Evolutionary conservation across 2,888 invertebrate species (phyloP), one percentile per base, ranked within the genome.

Genomic region (Cephus pulcher): DNA sequence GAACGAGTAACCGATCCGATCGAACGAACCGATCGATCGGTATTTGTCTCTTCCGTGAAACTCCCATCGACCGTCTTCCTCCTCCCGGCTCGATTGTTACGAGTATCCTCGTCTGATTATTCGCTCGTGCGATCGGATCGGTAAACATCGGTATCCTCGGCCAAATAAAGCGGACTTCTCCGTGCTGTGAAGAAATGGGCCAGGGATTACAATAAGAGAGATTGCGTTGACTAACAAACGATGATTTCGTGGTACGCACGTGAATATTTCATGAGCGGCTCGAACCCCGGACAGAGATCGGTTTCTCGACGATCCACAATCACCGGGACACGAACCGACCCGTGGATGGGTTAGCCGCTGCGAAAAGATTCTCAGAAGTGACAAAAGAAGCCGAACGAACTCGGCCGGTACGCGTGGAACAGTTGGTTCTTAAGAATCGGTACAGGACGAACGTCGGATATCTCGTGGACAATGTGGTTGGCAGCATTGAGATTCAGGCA

Each of bases 261-360:
- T 90, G 88, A 90, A 90, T 90, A 89, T 90, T 90, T 89, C 90
- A 90, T 90, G 89, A 71, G 76, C 75, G 40, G 78, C 74, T 34
- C 6, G 74, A 74, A 35, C 34, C 71, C n/a, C 32, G 71, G 32
- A 32, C 34, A 23, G 35, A 74, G 56, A 56, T 56, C 56, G 56
- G 56, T 56, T 23, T 23, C 56, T 56, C 23, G 56, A 56, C 23
- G 56, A 56, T 23, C 56, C 56, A 56, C 56, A 56, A 9, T 56
- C 56, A 23, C 23, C 56, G 56, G 56, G 56, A 56, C 56, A 9
- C 56, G 56, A 23, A 2, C 2, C 56, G 56, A 56, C 9, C 56
- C 0, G 23, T 15, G 0, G 56, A 56, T 56, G 23, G 2, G 23
- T 23, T 23, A 56, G 23, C 0, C 9, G 56, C 56, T 9, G 56